Percentiles rank a stretch among this genome's conserved stretches.
phyloP scores from a whole-genome alignment of 2,888 invertebrate genomes.

The Tubulanus polymorphus region DNA sequence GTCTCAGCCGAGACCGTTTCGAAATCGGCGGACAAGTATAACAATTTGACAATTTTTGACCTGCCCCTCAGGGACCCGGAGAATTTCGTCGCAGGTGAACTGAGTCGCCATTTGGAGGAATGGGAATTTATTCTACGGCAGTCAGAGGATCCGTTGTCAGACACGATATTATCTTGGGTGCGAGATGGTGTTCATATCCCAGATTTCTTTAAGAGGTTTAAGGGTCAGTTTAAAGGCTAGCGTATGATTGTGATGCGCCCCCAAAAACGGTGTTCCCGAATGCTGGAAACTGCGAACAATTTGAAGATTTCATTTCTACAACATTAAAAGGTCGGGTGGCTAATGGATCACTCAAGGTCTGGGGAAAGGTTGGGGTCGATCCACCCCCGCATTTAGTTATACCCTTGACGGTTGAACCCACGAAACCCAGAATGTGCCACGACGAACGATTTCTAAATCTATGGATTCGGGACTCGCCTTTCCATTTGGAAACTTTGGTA shows the following conservation, averaged over 20 bases:
- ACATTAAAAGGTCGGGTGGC: conserved; percentile 7
- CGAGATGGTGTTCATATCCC: conserved; percentile 9
- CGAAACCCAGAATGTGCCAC: conserved; percentile 13
- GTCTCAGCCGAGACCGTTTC: too few species aligned
- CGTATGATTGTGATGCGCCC: conserved; percentile 4
- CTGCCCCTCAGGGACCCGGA: conserved; percentile 12
- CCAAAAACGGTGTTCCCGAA: background rate
- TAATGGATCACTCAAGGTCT: conserved; percentile 10
- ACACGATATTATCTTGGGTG: conserved; percentile 6
- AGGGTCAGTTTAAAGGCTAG: conserved; percentile 15
- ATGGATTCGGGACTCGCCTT: conserved; percentile 4
- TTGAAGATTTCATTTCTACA: background rate
- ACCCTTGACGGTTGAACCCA: conserved; percentile 13
- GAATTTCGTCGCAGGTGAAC: conserved; percentile 11
- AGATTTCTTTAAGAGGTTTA: conserved; percentile 10
- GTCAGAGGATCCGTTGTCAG: background rate
- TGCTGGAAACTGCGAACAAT: background rate
- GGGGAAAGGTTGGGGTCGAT: conserved; percentile 10
- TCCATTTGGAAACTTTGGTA: conserved; percentile 4
- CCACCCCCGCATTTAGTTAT: conserved; percentile 9
- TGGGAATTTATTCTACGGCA: background rate
- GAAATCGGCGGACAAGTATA: too few species aligned
- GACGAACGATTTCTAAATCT: conserved; percentile 11
- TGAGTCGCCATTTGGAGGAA: conserved; percentile 2
- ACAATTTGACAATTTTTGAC: too few species aligned